A percentile compares a stretch with the other conserved stretches of the same genome.
Evolutionary conservation across 2,797 vertebrate species (phyloP).

Genomic region (Sebastolobus altivelis): DNA sequence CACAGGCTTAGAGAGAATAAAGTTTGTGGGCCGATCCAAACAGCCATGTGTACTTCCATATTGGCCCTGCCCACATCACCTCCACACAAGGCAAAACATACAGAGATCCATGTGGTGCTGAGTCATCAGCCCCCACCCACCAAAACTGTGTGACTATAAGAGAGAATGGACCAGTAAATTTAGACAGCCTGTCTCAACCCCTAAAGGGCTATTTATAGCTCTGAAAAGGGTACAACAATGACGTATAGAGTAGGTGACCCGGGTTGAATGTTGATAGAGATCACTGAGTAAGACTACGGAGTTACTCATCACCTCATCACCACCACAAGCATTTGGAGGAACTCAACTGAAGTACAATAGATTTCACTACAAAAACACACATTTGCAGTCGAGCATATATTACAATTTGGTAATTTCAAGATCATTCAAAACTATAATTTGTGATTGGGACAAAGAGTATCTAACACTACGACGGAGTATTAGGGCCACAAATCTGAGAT

Average conservation of each 20-base stretch:
- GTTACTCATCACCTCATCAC: slow-evolving; percentile 30
- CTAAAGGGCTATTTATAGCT: slow-evolving; percentile 61
- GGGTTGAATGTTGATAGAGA: slow-evolving; percentile 23
- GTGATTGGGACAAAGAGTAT: slow-evolving; percentile 2
- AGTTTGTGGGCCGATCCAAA: slow-evolving; percentile 23
- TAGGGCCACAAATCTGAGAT: too few relatives aligned
- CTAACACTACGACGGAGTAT: neutral
- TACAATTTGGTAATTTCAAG: neutral
- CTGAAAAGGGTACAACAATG: slow-evolving; percentile 27
- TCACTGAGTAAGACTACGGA: slow-evolving; percentile 4
- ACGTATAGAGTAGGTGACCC: slow-evolving; percentile 6
- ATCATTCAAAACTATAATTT: neutral
- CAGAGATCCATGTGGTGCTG: slow-evolving; percentile 59
- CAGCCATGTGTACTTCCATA: slow-evolving; percentile 25
- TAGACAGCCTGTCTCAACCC: slow-evolving; percentile 21
- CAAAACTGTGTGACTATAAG: slow-evolving; percentile 47
- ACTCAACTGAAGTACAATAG: slow-evolving; percentile 5
- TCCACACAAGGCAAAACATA: slow-evolving; percentile 40
- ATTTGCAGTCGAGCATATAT: neutral
- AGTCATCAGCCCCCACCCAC: slow-evolving; percentile 70
- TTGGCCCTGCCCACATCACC: slow-evolving; percentile 31
- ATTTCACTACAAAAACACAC: neutral
- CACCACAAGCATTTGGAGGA: neutral
- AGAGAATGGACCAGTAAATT: slow-evolving; percentile 44
- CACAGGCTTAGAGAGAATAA: neutral